Base-by-base conservation (phyloP, 2,797 vertebrate genomes). In the Pangasius macronema region DNA sequence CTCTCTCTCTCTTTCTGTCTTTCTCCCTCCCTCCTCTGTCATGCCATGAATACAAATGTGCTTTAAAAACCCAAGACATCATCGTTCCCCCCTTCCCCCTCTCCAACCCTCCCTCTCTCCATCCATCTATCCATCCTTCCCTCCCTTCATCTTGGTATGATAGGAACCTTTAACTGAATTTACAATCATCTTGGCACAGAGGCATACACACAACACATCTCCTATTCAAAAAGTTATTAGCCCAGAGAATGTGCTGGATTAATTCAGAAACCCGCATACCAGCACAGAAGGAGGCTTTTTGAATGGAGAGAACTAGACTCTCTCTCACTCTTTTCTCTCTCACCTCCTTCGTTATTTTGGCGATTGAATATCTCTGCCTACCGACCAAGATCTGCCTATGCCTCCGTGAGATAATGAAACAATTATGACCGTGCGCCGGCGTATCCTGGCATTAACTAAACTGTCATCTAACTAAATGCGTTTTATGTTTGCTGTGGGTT, bases 401-500 rank as follows among this genome's bases (percentile, higher is more conserved):
- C 86, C 87, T 85, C 82, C n/a, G 79, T 33, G 46, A 87, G 89
- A 90, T 90, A 91, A 91, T 91, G 89, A 91, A 90, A 91, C 90
- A 90, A 91, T 91, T 91, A 91, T 82, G 89, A 89, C 86, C 27
- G 11, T 82, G 77, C 87, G 80, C 75, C 80, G 85, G 68, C 77
- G 42, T 84, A 90, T 89, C 88, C 88, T 90, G 83, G 89, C 84
- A 89, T 92, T 89, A 91, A 92, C 87, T 90, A 91, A 91, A 92
- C 89, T 91, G 91, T 89, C 91, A 92, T 92, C 89, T 87, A 87
- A 89, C 87, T 89, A 92, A 91, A 92, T 88, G 90, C 89, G 85
- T 92, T 92, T 92, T 90, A 89, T 92, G 90, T 92, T 93, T 92
- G 91, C 91, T 83, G 86, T 89, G 90, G 91, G 91, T 86, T 91